Base-by-base conservation (phyloP, 2,888 invertebrate genomes). In the Tenthredo distinguenda region DNA sequence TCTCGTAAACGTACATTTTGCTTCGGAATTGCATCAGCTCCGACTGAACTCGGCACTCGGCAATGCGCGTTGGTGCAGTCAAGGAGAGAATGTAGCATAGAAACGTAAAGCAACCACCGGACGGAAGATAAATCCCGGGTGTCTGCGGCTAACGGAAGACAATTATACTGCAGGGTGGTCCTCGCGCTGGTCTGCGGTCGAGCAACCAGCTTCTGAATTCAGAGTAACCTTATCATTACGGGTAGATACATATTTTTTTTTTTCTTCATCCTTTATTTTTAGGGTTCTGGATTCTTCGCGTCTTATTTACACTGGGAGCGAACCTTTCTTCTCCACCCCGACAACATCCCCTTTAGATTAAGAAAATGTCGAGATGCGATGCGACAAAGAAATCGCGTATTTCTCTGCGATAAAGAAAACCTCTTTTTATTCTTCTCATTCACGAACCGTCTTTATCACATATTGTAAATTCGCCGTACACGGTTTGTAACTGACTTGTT, bases 261-360 rank as follows among this genome's bases (percentile, higher is more conserved):
- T 68, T 76, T 84, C 26, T 43, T 82, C 86, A 85, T 86, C 86
- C 84, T 87, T 84, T 84, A 85, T 76, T 86, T 86, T 88, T 81
- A 84, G 84, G 85, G 85, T 86, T 87, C 86, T 84, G 10, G 21
- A 26, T 40, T 62, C 58, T 34, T 71, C 21, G 40, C 37, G 55
- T 84, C 84, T 34, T 58, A 68, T 84, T 86, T 85, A 77, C 85
- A 65, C 72, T 82, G 86, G 83, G 85, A 74, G 74, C 47, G 34
- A 40, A 6, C 40, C 40, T 5, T 7, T 43, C 40, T 10, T 2
- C 40, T 43, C 40, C 10, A 43, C 40, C 40, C 40, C 43, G 12
- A 43, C 2, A 26, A 26, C 47, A 47, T 47, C 47, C 47, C 47
- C 15, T 47, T 47, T 4, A 86, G 9, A 40, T 9, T 5, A 40